phyloP scores from a whole-genome alignment of 2,113 vertebrate genomes.

The Phaetusa simplex region DNA sequence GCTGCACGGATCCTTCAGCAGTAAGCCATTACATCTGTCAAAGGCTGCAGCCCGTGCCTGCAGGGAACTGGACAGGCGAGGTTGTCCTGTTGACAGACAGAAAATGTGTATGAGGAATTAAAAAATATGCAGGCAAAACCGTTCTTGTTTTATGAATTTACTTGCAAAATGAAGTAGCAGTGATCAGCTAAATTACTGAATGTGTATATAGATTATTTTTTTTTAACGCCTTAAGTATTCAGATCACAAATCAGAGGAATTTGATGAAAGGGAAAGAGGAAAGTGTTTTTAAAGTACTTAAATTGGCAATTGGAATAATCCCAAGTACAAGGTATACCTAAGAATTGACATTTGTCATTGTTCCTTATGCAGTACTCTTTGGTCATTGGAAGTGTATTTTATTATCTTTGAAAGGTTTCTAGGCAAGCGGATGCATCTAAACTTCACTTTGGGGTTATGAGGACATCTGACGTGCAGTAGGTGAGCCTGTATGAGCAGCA shows the following conservation, averaged over 20 bases:
- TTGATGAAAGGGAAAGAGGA: neutral
- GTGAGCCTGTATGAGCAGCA: neutral
- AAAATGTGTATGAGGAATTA: neutral
- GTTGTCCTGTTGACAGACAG: neutral
- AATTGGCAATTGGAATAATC: neutral
- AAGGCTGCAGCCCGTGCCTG: neutral
- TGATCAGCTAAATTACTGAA: neutral
- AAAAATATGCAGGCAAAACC: neutral
- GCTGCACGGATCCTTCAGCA: neutral
- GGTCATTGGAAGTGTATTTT: neutral
- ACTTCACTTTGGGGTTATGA: neutral
- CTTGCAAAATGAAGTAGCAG: constrained; percentile 15
- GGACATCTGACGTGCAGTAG: neutral
- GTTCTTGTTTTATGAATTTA: neutral
- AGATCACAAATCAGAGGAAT: neutral
- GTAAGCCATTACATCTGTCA: neutral
- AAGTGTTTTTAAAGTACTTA: neutral
- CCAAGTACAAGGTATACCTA: neutral
- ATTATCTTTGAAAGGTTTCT: neutral
- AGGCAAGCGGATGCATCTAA: neutral
- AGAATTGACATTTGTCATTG: neutral
- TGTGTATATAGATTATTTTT: neutral
- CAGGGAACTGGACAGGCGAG: neutral
- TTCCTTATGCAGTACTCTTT: neutral
- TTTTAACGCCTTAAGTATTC: neutral